Evolutionary conservation across 2,888 invertebrate species (phyloP), one percentile per base, ranked within the genome.

Genomic region (Tetanocera ferruginea): DNA sequence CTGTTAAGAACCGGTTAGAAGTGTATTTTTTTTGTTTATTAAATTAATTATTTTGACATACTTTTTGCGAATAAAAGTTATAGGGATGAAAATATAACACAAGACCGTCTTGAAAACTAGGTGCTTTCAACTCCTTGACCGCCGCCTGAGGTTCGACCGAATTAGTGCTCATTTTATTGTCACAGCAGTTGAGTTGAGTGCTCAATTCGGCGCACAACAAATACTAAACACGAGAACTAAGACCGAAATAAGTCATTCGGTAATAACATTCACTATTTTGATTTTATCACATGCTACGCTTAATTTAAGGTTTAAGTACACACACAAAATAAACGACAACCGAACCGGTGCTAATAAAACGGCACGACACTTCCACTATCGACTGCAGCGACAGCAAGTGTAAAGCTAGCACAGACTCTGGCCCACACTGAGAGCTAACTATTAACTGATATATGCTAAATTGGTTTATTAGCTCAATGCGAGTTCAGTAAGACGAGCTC

Each of bases 41-140:
- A 60, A 8, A 17, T 19, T 3, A 8, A 9, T 43, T n/a, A n/a
- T 28, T 49, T 51, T 28, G 34, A 79, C 88, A 88, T 91, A 94
- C 94, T 93, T 94, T 94, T 91, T 94, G 94, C 51, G 94, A 94
- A 87, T 94, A 94, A 88, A 93, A 94, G 83, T 94, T 94, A 88
- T 94, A 94, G 80, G 93, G 93, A 89, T 94, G 93, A 84, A 93
- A 93, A 86, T 94, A 94, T 4, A 94, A 89, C 81, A 92, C 89
- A 78, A 93, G 89, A 79, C 92, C 91, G 23, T 85, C 82, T 80
- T 81, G 82, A 43, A 89, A 85, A 17, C 67, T 81, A 28, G 89
- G 89, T 17, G 86, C 86, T 80, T 86, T 86, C 69, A 89, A 89
- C 57, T 85, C 83, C 80, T 83, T 83, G 31, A 82, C 60, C 2